A percentile compares a stretch with the other conserved stretches of the same genome.
Conservation (phyloP, 2,113 vertebrate species). For the Oncorhynchus masou region DNA sequence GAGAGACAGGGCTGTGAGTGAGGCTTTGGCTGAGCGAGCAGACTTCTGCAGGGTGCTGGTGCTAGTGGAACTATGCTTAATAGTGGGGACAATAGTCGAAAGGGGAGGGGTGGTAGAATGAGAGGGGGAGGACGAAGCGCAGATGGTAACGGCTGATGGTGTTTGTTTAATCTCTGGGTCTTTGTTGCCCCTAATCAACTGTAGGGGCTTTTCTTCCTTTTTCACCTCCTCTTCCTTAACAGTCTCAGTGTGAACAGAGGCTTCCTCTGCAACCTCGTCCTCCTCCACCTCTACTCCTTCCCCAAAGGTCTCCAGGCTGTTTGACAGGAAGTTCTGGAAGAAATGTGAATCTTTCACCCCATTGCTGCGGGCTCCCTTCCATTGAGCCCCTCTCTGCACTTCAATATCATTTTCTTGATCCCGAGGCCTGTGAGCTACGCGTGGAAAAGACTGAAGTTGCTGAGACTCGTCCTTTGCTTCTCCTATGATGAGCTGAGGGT, state of each 20-base stretch:
- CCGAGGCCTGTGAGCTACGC: conserved; percentile 57
- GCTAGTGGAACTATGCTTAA: conserved; percentile 59
- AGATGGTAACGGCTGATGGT: conserved; percentile 34
- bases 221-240: conserved; percentile 57
- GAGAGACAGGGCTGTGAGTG: conserved; percentile 30
- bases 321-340: conserved; percentile 74
- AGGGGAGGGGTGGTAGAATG: conserved; percentile 51
- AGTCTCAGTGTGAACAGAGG: conserved; percentile 57
- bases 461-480: conserved; percentile 58
- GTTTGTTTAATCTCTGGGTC: conserved; percentile 53
- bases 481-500: conserved; percentile 38
- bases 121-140: conserved; percentile 53
- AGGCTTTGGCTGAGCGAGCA: conserved; percentile 54
- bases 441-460: conserved; percentile 65
- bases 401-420: conserved; percentile 44
- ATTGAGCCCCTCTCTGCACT: conserved; percentile 14
- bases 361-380: conserved; percentile 52
- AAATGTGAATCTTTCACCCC: conserved; percentile 65
- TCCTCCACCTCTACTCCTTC: conserved; percentile 49
- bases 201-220: conserved; percentile 63
- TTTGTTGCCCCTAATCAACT: conserved; percentile 56
- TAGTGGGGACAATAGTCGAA: conserved; percentile 41
- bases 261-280: conserved; percentile 51
- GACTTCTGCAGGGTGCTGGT: conserved; percentile 62
- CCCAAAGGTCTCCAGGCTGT: conserved; percentile 70